Base-by-base conservation (phyloP, 2,797 vertebrate genomes). In the Miichthys miiuy region DNA sequence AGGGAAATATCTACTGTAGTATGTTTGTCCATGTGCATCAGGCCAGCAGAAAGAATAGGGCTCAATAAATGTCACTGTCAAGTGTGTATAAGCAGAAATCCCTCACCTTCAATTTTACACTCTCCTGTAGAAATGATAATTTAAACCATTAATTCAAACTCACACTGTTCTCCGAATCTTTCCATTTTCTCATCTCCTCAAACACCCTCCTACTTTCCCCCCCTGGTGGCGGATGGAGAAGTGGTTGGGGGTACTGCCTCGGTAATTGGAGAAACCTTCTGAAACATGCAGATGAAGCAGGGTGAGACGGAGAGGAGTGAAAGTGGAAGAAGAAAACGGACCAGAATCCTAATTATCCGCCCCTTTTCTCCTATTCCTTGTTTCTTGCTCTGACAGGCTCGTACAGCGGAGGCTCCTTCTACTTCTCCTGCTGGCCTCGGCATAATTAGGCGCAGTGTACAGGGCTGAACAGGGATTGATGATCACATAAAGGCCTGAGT, bases 271-370 rank as follows among this genome's bases (percentile, higher is more conserved):
- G 88, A 85, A 85, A 83, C 70, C 91, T 93, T 94, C 93, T 87
- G 84, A 93, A 95, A 94, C 88, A 94, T 93, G 92, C 92, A 95
- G 91, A 94, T 95, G 92, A 94, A 91, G 84, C 82, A 44, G 83
- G 76, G 84, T 78, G 89, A 88, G 83, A 84, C 58, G 75, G 77
- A 87, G 79, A 86, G 79, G 56, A 87, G 83, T 0, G 34, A 77
- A 85, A 87, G 70, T 57, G 83, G 79, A 81, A 87, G 80, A 72
- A 83, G 85, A 89, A 94, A 92, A 84, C 6, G 77, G 90, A 89
- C 84, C 74, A 84, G 63, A 90, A 92, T 93, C 80, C 82, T 94
- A 94, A 94, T 95, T 92, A 94, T 74, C 82, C 17, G 0, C 57
- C 58, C 68, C 57, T 85, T 69, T 80, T 68, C 65, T 79, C 68